Conservation (phyloP, 2,797 vertebrate species). For the Paratrypauchen microcephalus region DNA sequence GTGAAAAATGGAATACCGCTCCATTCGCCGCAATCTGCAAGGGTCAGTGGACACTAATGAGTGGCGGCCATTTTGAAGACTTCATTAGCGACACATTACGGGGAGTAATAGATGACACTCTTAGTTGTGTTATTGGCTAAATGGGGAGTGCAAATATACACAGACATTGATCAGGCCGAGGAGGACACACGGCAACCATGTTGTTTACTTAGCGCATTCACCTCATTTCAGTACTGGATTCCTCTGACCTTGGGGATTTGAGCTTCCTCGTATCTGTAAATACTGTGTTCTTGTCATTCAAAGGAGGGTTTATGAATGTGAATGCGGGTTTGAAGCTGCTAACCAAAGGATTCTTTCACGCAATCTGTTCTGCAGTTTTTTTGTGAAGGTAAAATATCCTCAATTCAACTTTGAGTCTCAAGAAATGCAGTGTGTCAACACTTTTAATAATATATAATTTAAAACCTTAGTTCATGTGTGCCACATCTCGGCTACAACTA, state of each 20-base stretch:
- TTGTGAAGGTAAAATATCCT: slow-evolving; percentile 15
- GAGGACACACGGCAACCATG: slow-evolving; percentile 39
- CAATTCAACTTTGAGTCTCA: slow-evolving; percentile 12
- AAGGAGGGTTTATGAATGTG: slow-evolving; percentile 27
- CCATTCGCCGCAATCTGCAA: slow-evolving; percentile 46
- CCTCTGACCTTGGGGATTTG: slow-evolving; percentile 40
- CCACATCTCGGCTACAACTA: no score
- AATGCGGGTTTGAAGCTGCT: slow-evolving; percentile 4
- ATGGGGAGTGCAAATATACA: slow-evolving; percentile 33
- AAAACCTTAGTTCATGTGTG: neutral
- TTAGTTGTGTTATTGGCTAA: slow-evolving; percentile 36
- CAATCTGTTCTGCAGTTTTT: neutral
- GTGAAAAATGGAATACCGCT: slow-evolving; percentile 40
- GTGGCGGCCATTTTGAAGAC: slow-evolving; percentile 47
- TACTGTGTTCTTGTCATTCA: slow-evolving; percentile 1
- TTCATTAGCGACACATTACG: slow-evolving; percentile 57
- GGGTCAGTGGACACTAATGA: slow-evolving; percentile 58
- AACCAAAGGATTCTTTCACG: slow-evolving; percentile 7
- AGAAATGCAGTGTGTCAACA: neutral
- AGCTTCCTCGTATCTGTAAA: slow-evolving; percentile 16
- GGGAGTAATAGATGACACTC: slow-evolving; percentile 44
- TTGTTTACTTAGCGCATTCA: slow-evolving; percentile 33
- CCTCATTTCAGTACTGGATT: slow-evolving; percentile 16
- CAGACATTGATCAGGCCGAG: slow-evolving; percentile 46
- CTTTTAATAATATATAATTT: neutral